These are phyloP conservation scores for Pimpla rufipes DNA, from an alignment of 2,888 invertebrate species.

Conservation along the genomic window DNA sequence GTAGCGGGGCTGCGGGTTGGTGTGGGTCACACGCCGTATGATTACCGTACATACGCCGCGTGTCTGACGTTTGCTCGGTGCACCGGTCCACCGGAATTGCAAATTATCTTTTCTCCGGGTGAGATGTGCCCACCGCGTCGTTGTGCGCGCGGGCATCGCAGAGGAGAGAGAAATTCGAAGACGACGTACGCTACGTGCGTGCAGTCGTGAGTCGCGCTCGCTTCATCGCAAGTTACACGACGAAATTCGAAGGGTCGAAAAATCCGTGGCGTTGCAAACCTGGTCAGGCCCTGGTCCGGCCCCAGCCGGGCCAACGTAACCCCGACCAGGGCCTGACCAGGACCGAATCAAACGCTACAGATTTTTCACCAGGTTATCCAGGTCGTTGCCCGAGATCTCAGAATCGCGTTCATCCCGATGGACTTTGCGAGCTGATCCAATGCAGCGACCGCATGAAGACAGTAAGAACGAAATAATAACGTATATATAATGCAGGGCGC, in stretches of 20 bases:
- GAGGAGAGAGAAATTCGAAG: slow-evolving; percentile 30
- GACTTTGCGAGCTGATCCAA: too few relatives aligned
- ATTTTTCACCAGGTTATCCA: too few relatives aligned
- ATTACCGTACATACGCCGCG: neutral
- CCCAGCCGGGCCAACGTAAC: too few relatives aligned
- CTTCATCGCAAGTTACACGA: slow-evolving; percentile 11
- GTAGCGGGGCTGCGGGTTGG: neutral
- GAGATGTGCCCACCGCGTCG: neutral
- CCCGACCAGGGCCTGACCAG: too few relatives aligned
- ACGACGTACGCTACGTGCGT: neutral
- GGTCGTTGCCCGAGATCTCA: neutral
- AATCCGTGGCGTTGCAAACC: too few relatives aligned
- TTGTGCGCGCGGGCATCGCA: neutral
- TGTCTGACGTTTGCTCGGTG: slow-evolving; percentile 40
- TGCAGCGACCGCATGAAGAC: slow-evolving; percentile 56
- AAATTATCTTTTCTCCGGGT: slow-evolving; percentile 27
- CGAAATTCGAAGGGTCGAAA: too few relatives aligned
- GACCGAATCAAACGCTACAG: too few relatives aligned
- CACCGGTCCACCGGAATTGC: slow-evolving; percentile 45
- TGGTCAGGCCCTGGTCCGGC: too few relatives aligned
- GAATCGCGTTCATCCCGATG: slow-evolving; percentile 19
- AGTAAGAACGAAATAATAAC: slow-evolving; percentile 54
- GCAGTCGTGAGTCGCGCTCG: slow-evolving; percentile 40
- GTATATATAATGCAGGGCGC: slow-evolving; percentile 51
- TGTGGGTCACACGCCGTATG: too few relatives aligned